Base-by-base conservation (phyloP, 2,113 vertebrate genomes). In the Calidris pygmaea region DNA sequence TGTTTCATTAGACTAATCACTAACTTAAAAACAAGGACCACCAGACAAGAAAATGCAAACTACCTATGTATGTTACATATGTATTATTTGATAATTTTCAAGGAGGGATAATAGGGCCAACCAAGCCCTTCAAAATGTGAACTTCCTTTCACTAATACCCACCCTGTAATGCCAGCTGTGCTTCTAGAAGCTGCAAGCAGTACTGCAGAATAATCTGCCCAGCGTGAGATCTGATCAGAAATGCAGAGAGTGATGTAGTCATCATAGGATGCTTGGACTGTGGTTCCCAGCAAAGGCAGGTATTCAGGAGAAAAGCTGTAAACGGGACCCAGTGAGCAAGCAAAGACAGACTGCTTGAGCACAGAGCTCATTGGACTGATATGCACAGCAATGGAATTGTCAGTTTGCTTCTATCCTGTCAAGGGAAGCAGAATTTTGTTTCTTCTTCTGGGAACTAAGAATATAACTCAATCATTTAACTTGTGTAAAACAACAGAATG, bases 51-150 rank as follows among this genome's bases (percentile, higher is more conserved):
- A 84, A 32, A 41, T 5, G 76, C 4, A 47, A 79, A 56, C 6
- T n/a, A 13, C 2, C 1, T 18, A 9, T 30, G 5, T 37, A 26
- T 1, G 0, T 34, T 45, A 35, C 22, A 35, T 19, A 20, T 12
- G 6, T 60, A 62, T 58, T 4, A 14, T 58, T 71, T 63, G 45
- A 22, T 50, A 53, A 47, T 75, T 89, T 67, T 71, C 58, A 62
- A 73, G 27, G 20, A 50, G 19, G 22, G 5, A 74, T 43, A 12
- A 15, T 4, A 66, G 50, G 13, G n/a, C 14, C 45, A 75, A n/a
- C 5, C 32, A 87, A 91, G 37, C 6, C 47, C 74, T 55, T 26
- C 24, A 37, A 60, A 89, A 90, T 14, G 6, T 20, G 7, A 20
- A 23, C 12, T 71, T 72, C 12, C 16, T 34, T 50, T 37, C 35